These are phyloP conservation scores for Esox niger DNA, from an alignment of 2,113 vertebrate species.

Conservation along the genomic window DNA sequence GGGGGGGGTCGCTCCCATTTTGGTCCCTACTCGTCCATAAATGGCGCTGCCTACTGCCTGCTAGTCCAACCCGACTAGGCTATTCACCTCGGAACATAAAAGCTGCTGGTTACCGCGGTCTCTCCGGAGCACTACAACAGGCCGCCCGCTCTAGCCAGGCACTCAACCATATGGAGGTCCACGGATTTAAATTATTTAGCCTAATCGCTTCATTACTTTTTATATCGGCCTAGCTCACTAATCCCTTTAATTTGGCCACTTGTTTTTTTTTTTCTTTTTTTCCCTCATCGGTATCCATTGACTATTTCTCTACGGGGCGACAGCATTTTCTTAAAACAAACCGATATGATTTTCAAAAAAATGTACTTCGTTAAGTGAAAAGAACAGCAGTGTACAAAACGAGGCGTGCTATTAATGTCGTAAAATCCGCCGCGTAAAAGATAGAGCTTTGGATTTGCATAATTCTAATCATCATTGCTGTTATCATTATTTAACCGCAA, in stretches of 20 bases:
- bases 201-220: constrained; percentile 77
- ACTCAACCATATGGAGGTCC: constrained; percentile 73
- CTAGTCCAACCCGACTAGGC: constrained; percentile 35
- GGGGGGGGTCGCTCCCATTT: constrained; percentile 45
- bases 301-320: constrained; percentile 11
- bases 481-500: constrained; percentile 68
- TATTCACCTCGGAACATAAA: constrained; percentile 66
- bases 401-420: constrained; percentile 46
- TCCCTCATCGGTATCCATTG: constrained; percentile 28
- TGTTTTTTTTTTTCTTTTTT: constrained; percentile 45
- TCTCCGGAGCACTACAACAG: constrained; percentile 39
- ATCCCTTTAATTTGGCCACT: constrained; percentile 68
- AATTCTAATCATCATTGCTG: constrained; percentile 62
- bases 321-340: background rate
- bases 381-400: constrained; percentile 30
- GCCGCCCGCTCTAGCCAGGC: constrained; percentile 57
- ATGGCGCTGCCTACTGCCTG: constrained; percentile 17
- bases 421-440: constrained; percentile 37
- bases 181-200: constrained; percentile 76
- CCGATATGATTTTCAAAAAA: constrained; percentile 14
- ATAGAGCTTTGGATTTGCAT: constrained; percentile 46
- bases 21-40: constrained; percentile 52
- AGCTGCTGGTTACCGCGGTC: constrained; percentile 51
- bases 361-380: constrained; percentile 13
- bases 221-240: constrained; percentile 64